Evolutionary conservation across 2,888 invertebrate genomes (phyloP).

Genomic region (Terebella lapidaria): DNA sequence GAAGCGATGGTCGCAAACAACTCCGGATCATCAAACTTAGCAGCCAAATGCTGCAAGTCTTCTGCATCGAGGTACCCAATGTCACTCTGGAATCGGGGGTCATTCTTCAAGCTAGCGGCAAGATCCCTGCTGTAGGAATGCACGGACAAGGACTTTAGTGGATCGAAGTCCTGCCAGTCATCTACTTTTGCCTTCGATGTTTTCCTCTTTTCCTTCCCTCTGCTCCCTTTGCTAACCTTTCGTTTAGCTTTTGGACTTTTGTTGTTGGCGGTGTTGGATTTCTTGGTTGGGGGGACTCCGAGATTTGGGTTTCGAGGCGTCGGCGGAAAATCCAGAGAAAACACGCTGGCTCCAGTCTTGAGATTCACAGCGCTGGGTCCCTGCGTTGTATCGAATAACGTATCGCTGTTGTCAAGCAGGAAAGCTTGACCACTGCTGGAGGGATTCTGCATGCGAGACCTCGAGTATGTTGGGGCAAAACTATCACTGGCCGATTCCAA

Average conservation of each 20-base stretch:
- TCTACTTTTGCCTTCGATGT: neutral
- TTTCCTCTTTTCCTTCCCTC: slow-evolving; percentile 4
- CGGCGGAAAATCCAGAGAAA: slow-evolving; percentile 31
- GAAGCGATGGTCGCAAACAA: slow-evolving; percentile 41
- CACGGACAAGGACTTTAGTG: slow-evolving; percentile 3
- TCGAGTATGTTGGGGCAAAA: too few relatives aligned
- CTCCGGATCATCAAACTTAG: slow-evolving; percentile 28
- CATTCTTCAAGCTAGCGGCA: neutral
- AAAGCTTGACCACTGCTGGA: too few relatives aligned
- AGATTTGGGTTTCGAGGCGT: neutral
- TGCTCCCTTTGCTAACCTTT: neutral
- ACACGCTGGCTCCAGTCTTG: slow-evolving; percentile 45
- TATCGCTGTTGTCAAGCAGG: too few relatives aligned
- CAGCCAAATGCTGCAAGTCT: neutral
- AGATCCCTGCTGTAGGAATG: neutral
- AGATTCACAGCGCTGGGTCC: slow-evolving; percentile 36
- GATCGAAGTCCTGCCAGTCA: neutral
- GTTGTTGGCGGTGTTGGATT: neutral
- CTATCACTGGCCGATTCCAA: too few relatives aligned
- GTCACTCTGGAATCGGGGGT: slow-evolving; percentile 1
- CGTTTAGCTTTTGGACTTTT: slow-evolving; percentile 14
- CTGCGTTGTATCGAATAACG: too few relatives aligned
- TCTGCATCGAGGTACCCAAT: neutral
- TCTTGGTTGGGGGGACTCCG: neutral
- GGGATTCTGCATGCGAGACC: too few relatives aligned